Conservation (phyloP, 2,797 vertebrate species). For the Halcyon leucocephala region DNA sequence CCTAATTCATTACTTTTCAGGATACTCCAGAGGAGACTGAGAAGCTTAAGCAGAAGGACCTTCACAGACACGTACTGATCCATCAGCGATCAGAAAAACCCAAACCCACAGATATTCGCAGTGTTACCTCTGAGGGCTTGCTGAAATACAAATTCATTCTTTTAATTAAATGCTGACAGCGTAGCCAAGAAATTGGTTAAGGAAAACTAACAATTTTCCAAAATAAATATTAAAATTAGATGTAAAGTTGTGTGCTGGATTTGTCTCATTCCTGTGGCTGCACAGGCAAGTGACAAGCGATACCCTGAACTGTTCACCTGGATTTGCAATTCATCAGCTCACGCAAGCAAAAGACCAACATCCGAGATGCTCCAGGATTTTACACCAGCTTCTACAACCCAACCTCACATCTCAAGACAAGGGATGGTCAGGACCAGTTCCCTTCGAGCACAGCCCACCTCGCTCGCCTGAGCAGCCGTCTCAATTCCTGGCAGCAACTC, state of each 20-base stretch:
- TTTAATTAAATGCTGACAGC: background rate
- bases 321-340: background rate
- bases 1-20: background rate
- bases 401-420: background rate
- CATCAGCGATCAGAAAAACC: background rate
- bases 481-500: background rate
- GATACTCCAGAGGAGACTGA: background rate
- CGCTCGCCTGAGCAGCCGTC: background rate
- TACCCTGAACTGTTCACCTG: background rate
- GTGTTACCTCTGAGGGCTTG: background rate
- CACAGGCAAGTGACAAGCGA: fast-evolving
- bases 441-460: background rate
- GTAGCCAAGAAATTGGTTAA: background rate
- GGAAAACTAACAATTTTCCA: background rate
- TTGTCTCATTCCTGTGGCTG: background rate
- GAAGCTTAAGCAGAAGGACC: background rate
- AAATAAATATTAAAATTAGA: background rate
- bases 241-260: background rate
- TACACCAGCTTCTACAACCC: background rate
- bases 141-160: background rate
- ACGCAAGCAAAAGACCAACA: background rate
- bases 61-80: background rate
- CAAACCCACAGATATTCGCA: background rate
- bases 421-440: background rate
- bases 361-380: background rate